Evolutionary conservation across 2,113 vertebrate genomes (phyloP).

Genomic region (Semicossyphus pulcher): DNA sequence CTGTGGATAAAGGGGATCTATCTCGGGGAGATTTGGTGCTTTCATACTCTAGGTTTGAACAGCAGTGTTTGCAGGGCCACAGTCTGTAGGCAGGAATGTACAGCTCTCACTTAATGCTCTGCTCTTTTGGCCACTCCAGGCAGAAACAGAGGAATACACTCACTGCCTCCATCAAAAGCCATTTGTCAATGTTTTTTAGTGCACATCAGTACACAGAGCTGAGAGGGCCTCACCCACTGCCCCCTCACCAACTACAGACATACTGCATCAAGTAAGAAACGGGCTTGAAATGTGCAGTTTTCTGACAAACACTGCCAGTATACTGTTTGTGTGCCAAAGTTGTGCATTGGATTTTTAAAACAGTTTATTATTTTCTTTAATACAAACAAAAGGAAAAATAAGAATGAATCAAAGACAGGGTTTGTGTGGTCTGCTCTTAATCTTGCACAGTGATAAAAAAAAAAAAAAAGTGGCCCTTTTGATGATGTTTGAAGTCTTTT

Average conservation of each 20-base stretch:
- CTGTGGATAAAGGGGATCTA: background rate
- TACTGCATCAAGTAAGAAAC: slow-evolving; percentile 50
- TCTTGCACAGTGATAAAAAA: background rate
- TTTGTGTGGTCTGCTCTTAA: background rate
- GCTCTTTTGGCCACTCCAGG: slow-evolving; percentile 46
- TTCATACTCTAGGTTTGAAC: slow-evolving; percentile 17
- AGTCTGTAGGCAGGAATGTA: slow-evolving; percentile 34
- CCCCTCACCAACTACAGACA: slow-evolving; percentile 40
- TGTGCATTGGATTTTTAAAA: background rate
- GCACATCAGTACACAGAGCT: slow-evolving; percentile 63
- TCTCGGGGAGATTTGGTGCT: slow-evolving; percentile 1
- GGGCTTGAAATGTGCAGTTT: slow-evolving; percentile 30
- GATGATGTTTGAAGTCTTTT: background rate
- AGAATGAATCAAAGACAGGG: background rate
- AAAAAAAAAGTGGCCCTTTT: background rate
- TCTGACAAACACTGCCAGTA: slow-evolving; percentile 34
- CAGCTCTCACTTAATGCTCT: slow-evolving; percentile 51
- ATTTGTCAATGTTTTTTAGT: slow-evolving; percentile 70
- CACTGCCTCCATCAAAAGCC: slow-evolving; percentile 65
- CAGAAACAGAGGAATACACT: slow-evolving; percentile 44
- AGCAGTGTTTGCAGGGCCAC: slow-evolving; percentile 18
- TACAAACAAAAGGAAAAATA: background rate
- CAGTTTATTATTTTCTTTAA: background rate
- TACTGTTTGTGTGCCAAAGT: background rate
- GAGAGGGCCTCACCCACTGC: slow-evolving; percentile 52